Base-by-base conservation (phyloP, 1,140 invertebrate genomes). In the Rhagoletis zephyria region DNA sequence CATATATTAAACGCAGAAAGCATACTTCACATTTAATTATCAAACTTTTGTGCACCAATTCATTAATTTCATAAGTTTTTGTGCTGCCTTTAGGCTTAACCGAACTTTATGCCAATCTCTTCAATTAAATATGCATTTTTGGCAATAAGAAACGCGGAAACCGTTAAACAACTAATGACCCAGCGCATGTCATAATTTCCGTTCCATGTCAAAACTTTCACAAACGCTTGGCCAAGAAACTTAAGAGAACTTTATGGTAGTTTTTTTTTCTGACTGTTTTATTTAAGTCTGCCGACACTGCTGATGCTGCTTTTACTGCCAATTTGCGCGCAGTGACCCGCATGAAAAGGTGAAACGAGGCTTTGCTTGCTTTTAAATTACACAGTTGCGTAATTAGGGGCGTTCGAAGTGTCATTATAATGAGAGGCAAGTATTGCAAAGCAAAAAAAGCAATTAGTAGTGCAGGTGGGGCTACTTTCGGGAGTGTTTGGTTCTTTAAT, bases 261-360 rank as follows among this genome's bases (percentile, higher is more conserved):
- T 12, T 60, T 12, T 60, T 60, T 12, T 12, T 60, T 60, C 12
- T 7, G 12, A 60, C 6, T 7, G 12, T 60, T 63, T 63, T 63
- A 4, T 9, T 56, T 56, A 63, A 63, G 61, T 63, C 61, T 1
- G 16, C n/a, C 12, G 61, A 63, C 12, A 4, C 16, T 7, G 12
- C 9, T 63, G 61, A 0, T 63, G 61, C 61, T 63, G 12, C 61
- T 16, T 63, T 63, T 63, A 14, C n/a, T 16, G 61, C n/a, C n/a
- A 63, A 63, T 16, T 63, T 63, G 61, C 61, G 61, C 61, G 61
- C 61, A 63, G 16, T 63, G 61, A 63, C 61, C 61, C 61, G 61
- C 61, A 14, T 14, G 9, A 63, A 63, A 63, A 63, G 61, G 61
- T 63, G 12, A 63, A 14, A n/a, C 9, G 61, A 63, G 16, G 61